Conservation (phyloP, 2,888 invertebrate genomes). For the Ochropleura leucogaster region DNA sequence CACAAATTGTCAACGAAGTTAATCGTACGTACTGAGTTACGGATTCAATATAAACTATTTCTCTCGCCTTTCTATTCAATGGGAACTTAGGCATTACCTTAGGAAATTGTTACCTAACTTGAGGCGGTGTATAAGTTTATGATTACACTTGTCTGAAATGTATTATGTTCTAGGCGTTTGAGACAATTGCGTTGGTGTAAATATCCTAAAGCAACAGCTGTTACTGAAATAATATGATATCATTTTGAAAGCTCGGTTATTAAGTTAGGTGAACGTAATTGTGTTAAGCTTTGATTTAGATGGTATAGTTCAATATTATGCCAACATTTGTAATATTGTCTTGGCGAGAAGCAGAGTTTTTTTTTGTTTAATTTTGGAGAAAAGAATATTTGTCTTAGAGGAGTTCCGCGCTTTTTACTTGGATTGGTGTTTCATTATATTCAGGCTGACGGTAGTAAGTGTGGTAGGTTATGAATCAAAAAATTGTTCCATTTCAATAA, state of each 20-base stretch:
- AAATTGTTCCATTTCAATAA: not conserved
- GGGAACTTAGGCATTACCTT: slow-evolving; percentile 75
- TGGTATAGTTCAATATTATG: not conserved
- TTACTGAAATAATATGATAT: slow-evolving; percentile 23
- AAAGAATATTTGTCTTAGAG: not conserved
- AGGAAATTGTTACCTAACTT: slow-evolving; percentile 77
- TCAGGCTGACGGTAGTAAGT: not conserved
- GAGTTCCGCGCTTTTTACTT: not conserved
- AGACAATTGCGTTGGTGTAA: slow-evolving; percentile 54
- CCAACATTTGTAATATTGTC: not conserved
- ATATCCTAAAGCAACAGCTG: slow-evolving; percentile 49
- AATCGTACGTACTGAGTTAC: slow-evolving; percentile 66
- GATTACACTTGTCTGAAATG: slow-evolving; percentile 72
- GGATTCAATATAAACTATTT: slow-evolving; percentile 74
- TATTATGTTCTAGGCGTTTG: slow-evolving; percentile 24
- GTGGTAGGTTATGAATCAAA: not conserved
- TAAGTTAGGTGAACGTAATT: slow-evolving; percentile 15
- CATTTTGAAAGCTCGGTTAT: slow-evolving; percentile 17
- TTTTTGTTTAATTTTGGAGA: not conserved
- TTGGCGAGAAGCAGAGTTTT: not conserved
- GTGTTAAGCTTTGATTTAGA: slow-evolving; percentile 3
- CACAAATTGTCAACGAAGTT: slow-evolving; percentile 58
- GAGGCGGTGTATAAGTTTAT: slow-evolving; percentile 74
- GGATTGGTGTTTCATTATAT: not conserved
- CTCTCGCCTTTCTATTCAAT: slow-evolving; percentile 74